A percentile compares a stretch with the other conserved stretches of the same genome.
Evolutionary conservation across 2,113 vertebrate species (phyloP).

Genomic region (Eulacestoma nigropectus): DNA sequence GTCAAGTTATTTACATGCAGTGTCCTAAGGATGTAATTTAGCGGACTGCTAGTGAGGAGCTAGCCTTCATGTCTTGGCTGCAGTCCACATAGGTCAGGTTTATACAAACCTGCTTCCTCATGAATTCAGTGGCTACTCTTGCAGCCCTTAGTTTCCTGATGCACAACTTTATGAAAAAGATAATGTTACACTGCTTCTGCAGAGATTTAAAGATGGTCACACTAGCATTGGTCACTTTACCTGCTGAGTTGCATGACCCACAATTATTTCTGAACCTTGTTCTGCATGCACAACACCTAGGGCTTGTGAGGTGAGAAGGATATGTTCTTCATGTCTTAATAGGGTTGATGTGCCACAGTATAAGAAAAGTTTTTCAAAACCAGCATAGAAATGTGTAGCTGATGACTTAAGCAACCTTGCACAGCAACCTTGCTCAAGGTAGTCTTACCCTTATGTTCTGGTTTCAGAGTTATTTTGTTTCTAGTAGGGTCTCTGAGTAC

Average conservation of each 20-base stretch:
- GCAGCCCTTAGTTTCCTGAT: neutral
- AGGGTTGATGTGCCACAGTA: rapidly evolving
- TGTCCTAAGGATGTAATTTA: neutral
- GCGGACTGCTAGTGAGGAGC: neutral
- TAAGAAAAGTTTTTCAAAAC: neutral
- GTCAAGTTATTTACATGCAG: neutral
- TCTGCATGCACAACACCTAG: rapidly evolving
- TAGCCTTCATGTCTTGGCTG: neutral
- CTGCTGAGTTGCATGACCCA: neutral
- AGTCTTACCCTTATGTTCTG: neutral
- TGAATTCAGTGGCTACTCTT: neutral
- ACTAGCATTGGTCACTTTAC: rapidly evolving
- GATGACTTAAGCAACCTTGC: too few relatives aligned
- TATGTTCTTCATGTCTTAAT: rapidly evolving
- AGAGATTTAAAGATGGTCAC: neutral
- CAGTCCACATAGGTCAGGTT: neutral
- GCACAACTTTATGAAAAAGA: rapidly evolving
- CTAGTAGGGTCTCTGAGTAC: neutral
- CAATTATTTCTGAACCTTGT: neutral
- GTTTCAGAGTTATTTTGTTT: neutral
- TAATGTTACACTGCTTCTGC: rapidly evolving
- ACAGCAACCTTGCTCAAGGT: neutral
- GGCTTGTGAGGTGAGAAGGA: too few relatives aligned
- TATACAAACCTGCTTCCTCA: neutral
- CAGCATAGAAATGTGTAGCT: neutral